phyloP scores from a whole-genome alignment of 1,140 invertebrate species.

The Himalopsyche phryganea region DNA sequence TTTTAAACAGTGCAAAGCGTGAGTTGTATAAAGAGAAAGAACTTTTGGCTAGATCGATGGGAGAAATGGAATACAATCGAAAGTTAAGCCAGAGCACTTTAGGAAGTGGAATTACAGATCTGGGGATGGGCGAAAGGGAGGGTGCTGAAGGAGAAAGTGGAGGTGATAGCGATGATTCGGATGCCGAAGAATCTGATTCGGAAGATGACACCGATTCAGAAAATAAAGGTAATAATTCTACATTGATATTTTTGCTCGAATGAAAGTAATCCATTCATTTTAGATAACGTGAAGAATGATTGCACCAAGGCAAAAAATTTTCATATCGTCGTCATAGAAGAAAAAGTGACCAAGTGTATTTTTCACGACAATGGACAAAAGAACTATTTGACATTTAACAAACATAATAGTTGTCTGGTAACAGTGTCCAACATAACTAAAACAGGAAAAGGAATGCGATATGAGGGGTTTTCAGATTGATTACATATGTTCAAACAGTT shows the following conservation, averaged over 20 bases:
- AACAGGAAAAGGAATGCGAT: too few species aligned
- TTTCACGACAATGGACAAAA: too few species aligned
- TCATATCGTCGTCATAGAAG: background rate
- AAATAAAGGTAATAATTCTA: conserved; percentile 42
- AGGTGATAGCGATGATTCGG: conserved; percentile 58
- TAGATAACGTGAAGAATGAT: background rate
- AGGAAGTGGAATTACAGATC: conserved; percentile 46
- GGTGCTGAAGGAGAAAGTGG: conserved; percentile 60
- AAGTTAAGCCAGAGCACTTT: conserved; percentile 36
- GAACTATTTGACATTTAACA: too few species aligned
- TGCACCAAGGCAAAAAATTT: background rate
- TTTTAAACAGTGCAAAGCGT: conserved; percentile 56
- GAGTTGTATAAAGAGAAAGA: conserved; percentile 54
- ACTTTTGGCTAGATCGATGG: conserved; percentile 48
- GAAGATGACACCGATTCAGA: conserved; percentile 52
- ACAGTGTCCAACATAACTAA: too few species aligned
- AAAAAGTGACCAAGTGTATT: too few species aligned
- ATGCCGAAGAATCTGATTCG: conserved; percentile 37
- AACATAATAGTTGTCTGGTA: too few species aligned
- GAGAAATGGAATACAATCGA: conserved; percentile 45
- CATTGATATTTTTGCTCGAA: background rate
- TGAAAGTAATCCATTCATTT: too few species aligned
- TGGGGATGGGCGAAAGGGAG: conserved; percentile 51
- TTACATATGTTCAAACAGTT: too few species aligned
- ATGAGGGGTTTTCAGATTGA: too few species aligned